Evolutionary conservation across 1,140 invertebrate species (phyloP).

Genomic region (Drosophila kohkoa): DNA sequence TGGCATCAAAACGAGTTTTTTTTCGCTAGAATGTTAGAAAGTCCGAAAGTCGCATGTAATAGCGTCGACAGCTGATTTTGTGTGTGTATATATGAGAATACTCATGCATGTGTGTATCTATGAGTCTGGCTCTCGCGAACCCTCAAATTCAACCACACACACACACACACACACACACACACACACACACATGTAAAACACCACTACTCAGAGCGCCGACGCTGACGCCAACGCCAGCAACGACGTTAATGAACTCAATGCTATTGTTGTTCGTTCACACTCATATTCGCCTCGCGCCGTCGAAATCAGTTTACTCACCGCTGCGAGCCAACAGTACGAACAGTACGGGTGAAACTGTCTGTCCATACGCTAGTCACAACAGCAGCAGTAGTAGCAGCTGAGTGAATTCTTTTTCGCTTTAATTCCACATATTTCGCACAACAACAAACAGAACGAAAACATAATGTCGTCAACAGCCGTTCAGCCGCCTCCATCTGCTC

Average conservation of each 20-base stretch:
- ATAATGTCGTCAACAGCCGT: constrained; percentile 74
- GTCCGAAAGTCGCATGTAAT: constrained; percentile 34
- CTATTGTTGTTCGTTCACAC: constrained; percentile 63
- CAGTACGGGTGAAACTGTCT: constrained; percentile 56
- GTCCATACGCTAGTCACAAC: constrained; percentile 38
- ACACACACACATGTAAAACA: neutral
- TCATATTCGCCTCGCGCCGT: constrained; percentile 12
- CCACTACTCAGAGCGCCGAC: constrained; percentile 39
- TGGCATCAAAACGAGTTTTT: constrained; percentile 14
- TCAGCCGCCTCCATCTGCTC: constrained; percentile 60
- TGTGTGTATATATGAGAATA: constrained; percentile 6
- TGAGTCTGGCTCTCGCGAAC: constrained; percentile 24
- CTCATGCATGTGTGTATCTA: constrained; percentile 16
- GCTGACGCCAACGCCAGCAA: constrained; percentile 13
- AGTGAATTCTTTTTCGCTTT: constrained; percentile 21
- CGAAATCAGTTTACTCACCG: constrained; percentile 44
- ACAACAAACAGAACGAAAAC: neutral
- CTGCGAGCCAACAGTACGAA: constrained; percentile 8
- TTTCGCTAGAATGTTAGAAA: constrained; percentile 41
- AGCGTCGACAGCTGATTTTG: constrained; percentile 50
- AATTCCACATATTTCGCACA: constrained; percentile 49
- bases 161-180: constrained; percentile 3
- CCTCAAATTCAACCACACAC: constrained; percentile 10
- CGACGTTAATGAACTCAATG: constrained; percentile 39
- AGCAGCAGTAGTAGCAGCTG: constrained; percentile 23